Evolutionary conservation across 1,140 invertebrate species (phyloP).

Genomic region (Campodea augens): DNA sequence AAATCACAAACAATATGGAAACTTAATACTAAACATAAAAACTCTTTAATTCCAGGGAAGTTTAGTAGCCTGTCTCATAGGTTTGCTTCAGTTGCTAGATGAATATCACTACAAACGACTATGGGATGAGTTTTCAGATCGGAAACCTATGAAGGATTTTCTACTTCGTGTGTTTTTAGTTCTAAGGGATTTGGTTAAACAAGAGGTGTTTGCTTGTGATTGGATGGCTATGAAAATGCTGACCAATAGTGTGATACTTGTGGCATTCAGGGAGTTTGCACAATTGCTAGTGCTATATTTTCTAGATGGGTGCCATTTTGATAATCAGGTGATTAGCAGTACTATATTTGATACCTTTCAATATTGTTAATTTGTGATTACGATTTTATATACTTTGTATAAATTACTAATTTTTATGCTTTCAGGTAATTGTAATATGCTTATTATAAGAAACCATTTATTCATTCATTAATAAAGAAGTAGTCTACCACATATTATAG

Average conservation of each 20-base stretch:
- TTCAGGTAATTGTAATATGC: too few species aligned
- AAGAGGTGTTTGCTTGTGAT: conserved; percentile 71
- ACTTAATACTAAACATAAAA: neutral
- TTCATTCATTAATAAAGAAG: too few species aligned
- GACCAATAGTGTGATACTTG: conserved; percentile 70
- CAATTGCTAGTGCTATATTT: conserved; percentile 70
- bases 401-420: too few species aligned
- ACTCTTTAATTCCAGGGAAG: conserved; percentile 37
- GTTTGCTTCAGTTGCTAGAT: conserved; percentile 63
- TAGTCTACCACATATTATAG: too few species aligned
- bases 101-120: conserved; percentile 71
- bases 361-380: neutral
- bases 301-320: conserved; percentile 44
- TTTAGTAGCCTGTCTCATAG: conserved; percentile 66
- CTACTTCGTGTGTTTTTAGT: conserved; percentile 73
- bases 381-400: too few species aligned
- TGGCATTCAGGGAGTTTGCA: conserved; percentile 67
- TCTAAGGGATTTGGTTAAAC: conserved; percentile 59
- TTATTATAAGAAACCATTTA: too few species aligned
- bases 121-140: conserved; percentile 54
- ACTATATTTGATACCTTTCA: conserved; percentile 5
- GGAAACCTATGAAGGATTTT: conserved; percentile 70
- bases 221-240: conserved; percentile 88
- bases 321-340: conserved; percentile 31
- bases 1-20: too few species aligned